Evolutionary conservation across 2,113 vertebrate species (phyloP).

Genomic region (Xerus inauris): DNA sequence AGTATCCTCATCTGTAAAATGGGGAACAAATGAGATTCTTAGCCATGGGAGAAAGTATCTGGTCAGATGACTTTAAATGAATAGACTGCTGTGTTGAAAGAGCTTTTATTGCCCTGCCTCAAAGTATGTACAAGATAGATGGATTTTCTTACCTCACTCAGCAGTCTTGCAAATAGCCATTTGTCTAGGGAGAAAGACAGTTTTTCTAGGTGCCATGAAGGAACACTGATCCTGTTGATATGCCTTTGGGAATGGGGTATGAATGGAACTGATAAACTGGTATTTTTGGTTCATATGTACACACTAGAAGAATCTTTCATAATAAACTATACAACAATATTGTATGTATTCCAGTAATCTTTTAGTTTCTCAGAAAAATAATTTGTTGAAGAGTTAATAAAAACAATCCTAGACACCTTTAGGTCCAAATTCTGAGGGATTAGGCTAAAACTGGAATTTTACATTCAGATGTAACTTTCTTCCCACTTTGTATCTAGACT

Average conservation of each 20-base stretch:
- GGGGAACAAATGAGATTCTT: background rate
- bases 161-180: background rate
- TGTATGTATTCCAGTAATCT: constrained; percentile 50
- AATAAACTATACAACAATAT: constrained; percentile 63
- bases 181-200: background rate
- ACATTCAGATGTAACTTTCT: background rate
- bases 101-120: background rate
- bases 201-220: background rate
- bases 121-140: background rate
- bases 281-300: constrained; percentile 46
- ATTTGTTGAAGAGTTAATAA: constrained; percentile 9
- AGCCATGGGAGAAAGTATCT: background rate
- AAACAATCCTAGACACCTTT: background rate
- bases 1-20: background rate
- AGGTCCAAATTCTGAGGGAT: background rate
- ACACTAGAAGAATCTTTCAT: constrained; percentile 53
- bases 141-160: background rate
- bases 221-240: background rate
- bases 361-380: constrained; percentile 56
- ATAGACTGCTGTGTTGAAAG: background rate
- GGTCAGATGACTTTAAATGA: background rate
- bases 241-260: background rate
- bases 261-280: background rate
- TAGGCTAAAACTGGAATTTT: constrained; percentile 14
- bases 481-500: background rate